Conservation (phyloP, 2,797 vertebrate species). For the Linurgus olivaceus region DNA sequence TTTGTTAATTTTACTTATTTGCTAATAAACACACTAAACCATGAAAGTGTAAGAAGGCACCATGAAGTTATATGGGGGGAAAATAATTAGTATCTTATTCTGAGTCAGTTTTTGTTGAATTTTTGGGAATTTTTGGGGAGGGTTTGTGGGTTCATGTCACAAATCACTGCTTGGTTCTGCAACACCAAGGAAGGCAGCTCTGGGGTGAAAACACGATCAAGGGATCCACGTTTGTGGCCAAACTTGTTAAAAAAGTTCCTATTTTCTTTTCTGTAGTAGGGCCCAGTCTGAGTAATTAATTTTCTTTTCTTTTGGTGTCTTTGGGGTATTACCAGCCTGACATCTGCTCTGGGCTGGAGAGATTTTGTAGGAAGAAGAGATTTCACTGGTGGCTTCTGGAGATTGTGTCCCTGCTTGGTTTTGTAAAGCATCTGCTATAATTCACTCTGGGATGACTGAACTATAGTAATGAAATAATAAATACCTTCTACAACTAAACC, state of each 20-base stretch:
- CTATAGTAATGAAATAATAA: background rate
- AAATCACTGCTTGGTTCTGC: background rate
- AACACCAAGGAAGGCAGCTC: fast-evolving
- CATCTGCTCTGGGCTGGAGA: background rate
- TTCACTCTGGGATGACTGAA: background rate
- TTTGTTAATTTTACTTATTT: background rate
- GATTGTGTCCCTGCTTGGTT: background rate
- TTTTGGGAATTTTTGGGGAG: background rate
- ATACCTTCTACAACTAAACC: background rate
- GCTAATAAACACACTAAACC: background rate
- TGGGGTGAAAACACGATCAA: fast-evolving
- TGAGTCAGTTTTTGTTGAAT: background rate
- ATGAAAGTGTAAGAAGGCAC: background rate
- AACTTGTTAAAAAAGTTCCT: background rate
- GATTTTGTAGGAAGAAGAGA: background rate
- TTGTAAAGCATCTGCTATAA: background rate
- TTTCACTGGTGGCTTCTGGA: background rate
- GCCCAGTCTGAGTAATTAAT: background rate
- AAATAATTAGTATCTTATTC: too few species aligned
- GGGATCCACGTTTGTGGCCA: fast-evolving
- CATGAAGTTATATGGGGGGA: fast-evolving
- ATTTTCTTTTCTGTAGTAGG: background rate
- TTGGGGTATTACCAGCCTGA: background rate
- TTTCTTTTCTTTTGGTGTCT: background rate
- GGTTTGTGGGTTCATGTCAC: background rate